Evolutionary conservation across 2,888 invertebrate genomes (phyloP), one percentile per base, ranked within the genome.

Genomic region (Cheilosia variabilis): DNA sequence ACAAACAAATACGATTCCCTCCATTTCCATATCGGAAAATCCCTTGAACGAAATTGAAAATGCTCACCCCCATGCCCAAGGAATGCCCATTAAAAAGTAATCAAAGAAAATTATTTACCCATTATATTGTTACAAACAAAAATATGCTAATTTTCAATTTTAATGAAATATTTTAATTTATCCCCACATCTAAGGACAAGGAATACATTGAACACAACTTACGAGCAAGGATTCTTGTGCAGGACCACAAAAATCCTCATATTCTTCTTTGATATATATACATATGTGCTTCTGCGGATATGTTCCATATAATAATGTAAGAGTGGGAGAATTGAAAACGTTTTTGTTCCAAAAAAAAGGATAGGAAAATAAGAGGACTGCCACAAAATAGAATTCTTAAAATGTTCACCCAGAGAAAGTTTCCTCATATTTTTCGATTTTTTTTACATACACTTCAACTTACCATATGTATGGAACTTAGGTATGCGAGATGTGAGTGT

Each of bases 231-330:
- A 80, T 75, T 68, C 80, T 73, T 66, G 53, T 47, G 47, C 58
- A 68, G n/a, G 31, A 68, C 80, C 80, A 69, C 80, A 80, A 75
- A 80, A 80, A 80, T 80, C 43, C 73, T 73, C 50, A 69, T 75
- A 80, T 80, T 68, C 68, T 80, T 75, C 80, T 80, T 80, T 75
- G 80, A 80, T 75, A 52, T 15, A 17, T 27, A 6, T 27, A 27
- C 2, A 27, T 27, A 2, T 9, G 31, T 31, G 31, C 41, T 55
- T 62, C 31, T 31, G 45, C 13, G 47, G 31, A 80, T 43, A 17
- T 80, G 73, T 80, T 62, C 73, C 73, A 80, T 57, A 68, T 22
- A 24, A 7, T n/a, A 24, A 9, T 41, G 5, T 1, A 17, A 2
- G 4, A 22, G 22, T 9, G 5, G 24, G 37, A 22, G 1, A 19